Evolutionary conservation across 2,113 vertebrate species (phyloP).

Genomic region (Otocyon megalotis): DNA sequence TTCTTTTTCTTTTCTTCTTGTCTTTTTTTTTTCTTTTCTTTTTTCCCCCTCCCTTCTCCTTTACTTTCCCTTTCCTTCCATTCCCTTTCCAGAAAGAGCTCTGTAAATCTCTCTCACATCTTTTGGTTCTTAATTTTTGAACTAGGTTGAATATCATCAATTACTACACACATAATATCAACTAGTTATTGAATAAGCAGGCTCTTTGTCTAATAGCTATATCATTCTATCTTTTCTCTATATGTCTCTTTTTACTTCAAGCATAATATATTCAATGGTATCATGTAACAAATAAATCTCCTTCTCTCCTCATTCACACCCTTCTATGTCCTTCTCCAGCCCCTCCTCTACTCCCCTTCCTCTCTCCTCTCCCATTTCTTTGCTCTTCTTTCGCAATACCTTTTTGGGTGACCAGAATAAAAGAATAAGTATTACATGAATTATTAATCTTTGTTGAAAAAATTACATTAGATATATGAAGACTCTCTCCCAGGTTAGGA

Average conservation of each 20-base stretch:
- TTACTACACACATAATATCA: not conserved
- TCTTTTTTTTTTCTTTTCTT: not conserved
- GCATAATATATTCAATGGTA: not conserved
- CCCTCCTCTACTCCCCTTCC: accelerated
- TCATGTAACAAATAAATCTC: not conserved
- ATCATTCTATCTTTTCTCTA: not conserved
- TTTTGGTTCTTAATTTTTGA: not conserved
- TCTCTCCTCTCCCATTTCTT: not conserved
- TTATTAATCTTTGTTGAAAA: conserved; percentile 29
- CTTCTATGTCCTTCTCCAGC: not conserved
- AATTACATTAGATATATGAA: not conserved
- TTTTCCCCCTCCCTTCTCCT: not conserved
- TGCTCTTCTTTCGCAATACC: not conserved
- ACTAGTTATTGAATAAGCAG: not conserved
- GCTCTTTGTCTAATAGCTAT: not conserved
- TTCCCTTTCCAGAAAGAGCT: not conserved
- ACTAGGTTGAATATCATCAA: not conserved
- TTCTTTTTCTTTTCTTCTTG: not conserved
- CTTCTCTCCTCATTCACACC: not conserved
- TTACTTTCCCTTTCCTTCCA: not conserved
- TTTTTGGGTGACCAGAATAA: not conserved
- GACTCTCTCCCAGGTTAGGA: not conserved
- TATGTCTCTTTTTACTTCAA: not conserved
- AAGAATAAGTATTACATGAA: not conserved
- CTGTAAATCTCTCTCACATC: not conserved